Base-by-base conservation (phyloP, 2,113 vertebrate species). In the Deroptyus accipitrinus region DNA sequence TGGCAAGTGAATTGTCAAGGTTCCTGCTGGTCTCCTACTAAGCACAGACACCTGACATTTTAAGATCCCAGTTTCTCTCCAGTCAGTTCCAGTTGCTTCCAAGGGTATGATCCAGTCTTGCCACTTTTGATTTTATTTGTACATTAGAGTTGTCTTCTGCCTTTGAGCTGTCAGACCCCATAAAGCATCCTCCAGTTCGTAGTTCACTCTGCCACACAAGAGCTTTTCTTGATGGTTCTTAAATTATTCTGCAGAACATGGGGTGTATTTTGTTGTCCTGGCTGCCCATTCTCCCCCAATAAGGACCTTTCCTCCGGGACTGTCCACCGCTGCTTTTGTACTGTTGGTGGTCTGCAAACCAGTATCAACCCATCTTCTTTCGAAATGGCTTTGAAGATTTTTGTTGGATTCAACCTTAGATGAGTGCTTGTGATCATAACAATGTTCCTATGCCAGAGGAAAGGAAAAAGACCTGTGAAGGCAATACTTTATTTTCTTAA, bases 1-100 rank as follows among this genome's bases (percentile, higher is more conserved):
- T 92, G 91, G 83, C 88, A 97, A 96, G 70, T 94, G 91, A 98
- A 97, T 97, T 62, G 13, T 93, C 95, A 97, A 97, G 90, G 83
- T 94, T 97, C 54, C 92, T 98, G 94, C 96, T 95, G 90, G 63
- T 95, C 66, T 96, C 82, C 94, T 83, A 22, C 94, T 87, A 87
- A 93, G 95, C 73, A 88, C 92, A 96, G 92, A 86, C 92, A 97
- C 88, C 94, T 97, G 96, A 92, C 74, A 46, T 91, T 96, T 96
- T 96, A 93, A 96, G 92, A 81, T 74, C 95, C 92, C 39, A 28
- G 30, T 93, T 97, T 95, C 95, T 94, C 79, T 97, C 90, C 67
- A 94, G 88, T 12, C 5, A 7, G n/a, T 86, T 80, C 91, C 94
- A 90, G 83, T 79, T 86, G 37, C 78, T 97, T 96, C 96, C 86